These are phyloP conservation scores for Brachylomia viminalis DNA, from an alignment of 2,888 invertebrate genomes.

Conservation along the genomic window DNA sequence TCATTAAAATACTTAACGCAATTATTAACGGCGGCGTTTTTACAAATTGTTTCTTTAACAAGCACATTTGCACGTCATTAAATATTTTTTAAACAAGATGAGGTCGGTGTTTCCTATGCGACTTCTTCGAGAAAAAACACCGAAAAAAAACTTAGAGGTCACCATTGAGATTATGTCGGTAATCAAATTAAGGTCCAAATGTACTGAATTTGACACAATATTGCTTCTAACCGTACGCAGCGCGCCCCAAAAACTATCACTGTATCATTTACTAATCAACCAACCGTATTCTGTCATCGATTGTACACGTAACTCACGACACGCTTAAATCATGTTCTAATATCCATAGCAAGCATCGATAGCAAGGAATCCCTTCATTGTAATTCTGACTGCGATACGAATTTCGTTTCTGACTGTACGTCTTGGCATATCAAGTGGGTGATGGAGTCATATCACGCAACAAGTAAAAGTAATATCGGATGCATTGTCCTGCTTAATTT, in stretches of 20 bases:
- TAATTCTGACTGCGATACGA: conserved; percentile 65
- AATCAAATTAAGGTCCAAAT: neutral
- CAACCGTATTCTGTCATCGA: conserved; percentile 30
- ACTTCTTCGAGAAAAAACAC: too few species aligned
- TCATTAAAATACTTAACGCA: too few species aligned
- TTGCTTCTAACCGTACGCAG: too few species aligned
- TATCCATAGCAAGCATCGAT: conserved; percentile 61
- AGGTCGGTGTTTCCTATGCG: too few species aligned
- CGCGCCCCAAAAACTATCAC: neutral
- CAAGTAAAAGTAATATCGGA: conserved; percentile 68
- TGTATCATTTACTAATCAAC: conserved; percentile 11
- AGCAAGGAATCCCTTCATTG: conserved; percentile 47
- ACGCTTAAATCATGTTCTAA: conserved; percentile 63
- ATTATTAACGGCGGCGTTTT: too few species aligned
- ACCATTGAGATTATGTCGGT: too few species aligned
- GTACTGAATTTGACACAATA: neutral
- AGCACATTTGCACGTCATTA: too few species aligned
- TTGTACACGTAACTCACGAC: conserved; percentile 42
- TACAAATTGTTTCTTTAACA: too few species aligned
- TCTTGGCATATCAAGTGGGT: conserved; percentile 67
- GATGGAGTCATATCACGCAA: conserved; percentile 80
- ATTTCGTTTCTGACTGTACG: conserved; percentile 75
- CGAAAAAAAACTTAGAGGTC: too few species aligned
- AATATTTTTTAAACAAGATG: too few species aligned
- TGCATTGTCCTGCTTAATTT: conserved; percentile 62